Conservation (phyloP, 2,888 invertebrate genomes). For the Epiblema foenella region DNA sequence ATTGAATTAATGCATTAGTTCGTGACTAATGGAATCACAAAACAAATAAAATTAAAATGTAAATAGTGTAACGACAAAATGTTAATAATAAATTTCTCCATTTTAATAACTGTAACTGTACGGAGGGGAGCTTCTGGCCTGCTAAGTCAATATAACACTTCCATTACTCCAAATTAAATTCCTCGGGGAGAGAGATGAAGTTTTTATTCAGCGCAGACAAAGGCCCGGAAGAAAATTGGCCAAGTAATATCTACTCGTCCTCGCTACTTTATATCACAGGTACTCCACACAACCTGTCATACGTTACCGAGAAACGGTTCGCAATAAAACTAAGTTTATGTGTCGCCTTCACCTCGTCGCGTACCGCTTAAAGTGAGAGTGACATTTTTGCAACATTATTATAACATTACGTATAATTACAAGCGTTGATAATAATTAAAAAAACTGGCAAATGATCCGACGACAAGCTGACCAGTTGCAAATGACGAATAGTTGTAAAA, state of each 20-base stretch:
- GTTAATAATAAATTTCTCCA: slow-evolving; percentile 85
- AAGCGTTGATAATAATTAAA: slow-evolving; percentile 34
- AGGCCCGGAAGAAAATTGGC: slow-evolving; percentile 68
- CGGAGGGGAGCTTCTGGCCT: slow-evolving; percentile 82
- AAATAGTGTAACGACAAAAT: slow-evolving; percentile 81
- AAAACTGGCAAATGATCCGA: slow-evolving; percentile 21
- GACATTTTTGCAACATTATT: slow-evolving; percentile 20
- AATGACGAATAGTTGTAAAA: slow-evolving; percentile 66
- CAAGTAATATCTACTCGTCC: slow-evolving; percentile 52
- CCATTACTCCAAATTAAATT: slow-evolving; percentile 85
- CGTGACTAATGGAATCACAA: slow-evolving; percentile 83
- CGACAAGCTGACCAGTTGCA: slow-evolving; percentile 43
- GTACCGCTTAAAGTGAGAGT: not conserved
- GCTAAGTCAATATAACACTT: slow-evolving; percentile 86
- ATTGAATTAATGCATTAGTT: slow-evolving; percentile 76
- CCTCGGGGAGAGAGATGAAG: slow-evolving; percentile 83
- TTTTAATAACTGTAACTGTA: slow-evolving; percentile 84
- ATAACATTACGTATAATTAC: slow-evolving; percentile 23
- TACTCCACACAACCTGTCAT: slow-evolving; percentile 49
- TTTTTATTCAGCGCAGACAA: slow-evolving; percentile 80
- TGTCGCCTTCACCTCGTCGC: not conserved
- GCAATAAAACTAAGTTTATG: slow-evolving; percentile 23
- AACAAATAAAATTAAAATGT: slow-evolving; percentile 85
- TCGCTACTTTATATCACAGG: slow-evolving; percentile 40
- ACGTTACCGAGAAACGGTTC: slow-evolving; percentile 45